Evolutionary conservation across 2,888 invertebrate genomes (phyloP).

Genomic region (Terebella lapidaria): DNA sequence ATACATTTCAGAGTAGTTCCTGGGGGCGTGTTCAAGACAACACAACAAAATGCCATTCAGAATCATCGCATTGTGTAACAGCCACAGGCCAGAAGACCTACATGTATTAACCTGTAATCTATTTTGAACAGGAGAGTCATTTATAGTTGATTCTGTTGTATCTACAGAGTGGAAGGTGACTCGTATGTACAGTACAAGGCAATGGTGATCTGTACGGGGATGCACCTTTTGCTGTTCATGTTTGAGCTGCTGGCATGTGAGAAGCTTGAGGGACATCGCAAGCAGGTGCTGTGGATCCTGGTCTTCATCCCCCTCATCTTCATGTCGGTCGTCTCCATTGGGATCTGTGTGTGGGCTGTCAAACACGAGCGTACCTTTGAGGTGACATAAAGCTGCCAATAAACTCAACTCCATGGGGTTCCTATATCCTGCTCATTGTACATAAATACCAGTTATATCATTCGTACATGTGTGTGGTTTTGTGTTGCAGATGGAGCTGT

Average conservation of each 20-base stretch:
- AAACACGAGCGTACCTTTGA: constrained; percentile 97
- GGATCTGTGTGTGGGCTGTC: constrained; percentile 95
- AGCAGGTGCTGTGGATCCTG: constrained; percentile 59
- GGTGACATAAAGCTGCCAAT: constrained; percentile 54
- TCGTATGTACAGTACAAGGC: constrained; percentile 97
- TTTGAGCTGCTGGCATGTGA: constrained; percentile 95
- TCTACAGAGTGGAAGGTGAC: constrained; percentile 80
- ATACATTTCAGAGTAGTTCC: no score
- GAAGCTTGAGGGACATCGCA: constrained; percentile 80
- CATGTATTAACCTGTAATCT: no score
- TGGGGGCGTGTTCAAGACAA: no score
- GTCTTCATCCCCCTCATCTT: constrained; percentile 85
- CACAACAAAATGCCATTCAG: no score
- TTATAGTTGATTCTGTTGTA: background rate
- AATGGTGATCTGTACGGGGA: constrained; percentile 90
- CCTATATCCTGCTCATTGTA: background rate
- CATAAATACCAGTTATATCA: background rate
- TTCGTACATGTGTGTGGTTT: background rate
- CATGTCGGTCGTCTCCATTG: constrained; percentile 92
- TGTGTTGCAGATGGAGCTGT: constrained; percentile 85
- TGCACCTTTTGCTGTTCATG: constrained; percentile 90
- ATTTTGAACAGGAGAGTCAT: no score
- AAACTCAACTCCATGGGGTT: background rate
- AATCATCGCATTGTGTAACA: no score
- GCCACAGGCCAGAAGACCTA: no score